These are phyloP conservation scores for Ormyrus rosae DNA, from an alignment of 2,888 invertebrate species.

Conservation along the genomic window DNA sequence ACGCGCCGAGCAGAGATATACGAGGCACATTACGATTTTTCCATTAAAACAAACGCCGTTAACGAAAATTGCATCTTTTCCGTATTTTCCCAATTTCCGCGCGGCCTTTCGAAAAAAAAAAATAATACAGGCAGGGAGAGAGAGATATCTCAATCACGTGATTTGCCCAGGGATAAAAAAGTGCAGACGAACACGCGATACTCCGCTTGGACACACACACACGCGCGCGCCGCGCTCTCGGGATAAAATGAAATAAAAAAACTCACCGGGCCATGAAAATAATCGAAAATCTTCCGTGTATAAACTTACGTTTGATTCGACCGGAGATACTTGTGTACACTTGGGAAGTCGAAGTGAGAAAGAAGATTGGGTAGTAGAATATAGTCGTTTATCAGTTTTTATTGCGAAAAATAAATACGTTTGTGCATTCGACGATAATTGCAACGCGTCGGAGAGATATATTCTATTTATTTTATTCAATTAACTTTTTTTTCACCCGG, in stretches of 20 bases:
- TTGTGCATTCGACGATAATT: no score
- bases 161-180: conserved; percentile 34
- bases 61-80: conserved; percentile 32
- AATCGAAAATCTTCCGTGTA: conserved; percentile 29
- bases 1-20: neutral
- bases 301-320: no score
- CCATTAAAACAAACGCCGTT: conserved; percentile 26
- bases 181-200: conserved; percentile 54
- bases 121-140: neutral
- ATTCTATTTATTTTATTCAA: no score
- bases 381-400: no score
- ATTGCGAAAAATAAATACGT: no score
- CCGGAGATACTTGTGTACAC: no score
- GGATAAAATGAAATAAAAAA: conserved; percentile 40
- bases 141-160: conserved; percentile 45
- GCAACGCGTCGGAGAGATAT: no score
- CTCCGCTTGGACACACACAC: neutral
- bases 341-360: no score
- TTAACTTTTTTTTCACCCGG: no score
- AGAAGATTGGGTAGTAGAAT: no score
- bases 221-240: neutral
- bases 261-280: conserved; percentile 1
- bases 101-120: neutral
- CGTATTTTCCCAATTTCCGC: conserved; percentile 39
- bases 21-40: conserved; percentile 4